Evolutionary conservation across 2,113 vertebrate genomes (phyloP).

Genomic region (Caretta caretta): DNA sequence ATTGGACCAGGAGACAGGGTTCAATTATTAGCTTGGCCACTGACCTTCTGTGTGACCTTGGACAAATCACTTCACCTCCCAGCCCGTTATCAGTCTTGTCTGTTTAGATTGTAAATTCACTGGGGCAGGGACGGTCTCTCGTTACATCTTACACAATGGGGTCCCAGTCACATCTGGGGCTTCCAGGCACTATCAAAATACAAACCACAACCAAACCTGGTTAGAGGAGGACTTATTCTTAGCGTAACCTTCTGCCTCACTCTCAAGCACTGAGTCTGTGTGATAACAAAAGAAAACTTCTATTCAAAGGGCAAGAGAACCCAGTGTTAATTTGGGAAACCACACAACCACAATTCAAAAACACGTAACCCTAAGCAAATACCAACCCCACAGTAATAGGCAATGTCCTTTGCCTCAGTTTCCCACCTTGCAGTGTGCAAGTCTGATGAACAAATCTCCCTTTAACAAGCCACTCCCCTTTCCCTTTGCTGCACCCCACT

Average conservation of each 20-base stretch:
- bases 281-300: too few species aligned
- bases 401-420: too few species aligned
- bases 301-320: too few species aligned
- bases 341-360: too few species aligned
- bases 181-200: conserved; percentile 1
- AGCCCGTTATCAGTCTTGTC: neutral
- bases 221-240: neutral
- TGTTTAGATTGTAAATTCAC: neutral
- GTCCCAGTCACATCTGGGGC: neutral
- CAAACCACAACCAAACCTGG: neutral
- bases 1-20: conserved; percentile 2
- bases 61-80: neutral
- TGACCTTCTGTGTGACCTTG: conserved; percentile 22
- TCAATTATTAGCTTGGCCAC: conserved; percentile 11
- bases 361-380: too few species aligned
- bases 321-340: too few species aligned
- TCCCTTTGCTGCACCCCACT: neutral
- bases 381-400: too few species aligned
- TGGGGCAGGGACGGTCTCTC: neutral
- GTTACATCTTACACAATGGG: conserved; percentile 1
- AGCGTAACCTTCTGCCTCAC: too few species aligned
- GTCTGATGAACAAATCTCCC: neutral
- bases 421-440: too few species aligned
- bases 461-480: neutral
- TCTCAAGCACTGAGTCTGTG: too few species aligned